Conservation (phyloP, 2,888 invertebrate genomes). For the Drosophila greeni region DNA sequence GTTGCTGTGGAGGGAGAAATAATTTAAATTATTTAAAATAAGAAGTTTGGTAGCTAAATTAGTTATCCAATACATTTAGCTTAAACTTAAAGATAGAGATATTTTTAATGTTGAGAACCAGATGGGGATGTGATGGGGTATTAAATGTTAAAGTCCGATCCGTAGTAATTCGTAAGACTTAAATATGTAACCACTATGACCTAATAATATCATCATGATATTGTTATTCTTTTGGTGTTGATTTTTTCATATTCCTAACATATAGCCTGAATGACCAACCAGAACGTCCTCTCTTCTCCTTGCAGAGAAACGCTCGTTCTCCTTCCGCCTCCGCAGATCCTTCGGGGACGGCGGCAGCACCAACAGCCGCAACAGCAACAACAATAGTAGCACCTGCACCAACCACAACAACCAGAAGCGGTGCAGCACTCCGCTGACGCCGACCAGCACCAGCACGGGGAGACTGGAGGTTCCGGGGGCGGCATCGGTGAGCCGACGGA, state of each 20-base stretch:
- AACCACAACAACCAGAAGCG: constrained; percentile 71
- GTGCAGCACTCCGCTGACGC: constrained; percentile 74
- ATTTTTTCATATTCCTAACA: background rate
- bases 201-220: no score
- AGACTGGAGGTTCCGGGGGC: constrained; percentile 70
- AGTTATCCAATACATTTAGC: background rate
- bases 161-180: no score
- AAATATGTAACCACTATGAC: background rate
- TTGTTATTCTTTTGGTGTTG: no score
- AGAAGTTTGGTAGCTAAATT: background rate
- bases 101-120: background rate
- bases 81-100: background rate
- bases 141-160: no score
- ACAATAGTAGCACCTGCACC: constrained; percentile 77
- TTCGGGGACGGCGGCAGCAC: constrained; percentile 76
- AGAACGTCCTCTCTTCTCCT: constrained; percentile 1
- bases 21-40: background rate
- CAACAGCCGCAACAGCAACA: constrained; percentile 76
- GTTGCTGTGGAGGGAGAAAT: constrained; percentile 10
- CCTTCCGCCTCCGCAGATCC: constrained; percentile 75
- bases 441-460: constrained; percentile 69
- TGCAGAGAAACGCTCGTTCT: constrained; percentile 76
- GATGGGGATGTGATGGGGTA: background rate
- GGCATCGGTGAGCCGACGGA: constrained; percentile 76
- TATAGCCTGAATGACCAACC: background rate